These are phyloP conservation scores for Apis mellifera DNA, from an alignment of 1,140 invertebrate species.

Conservation along the genomic window DNA sequence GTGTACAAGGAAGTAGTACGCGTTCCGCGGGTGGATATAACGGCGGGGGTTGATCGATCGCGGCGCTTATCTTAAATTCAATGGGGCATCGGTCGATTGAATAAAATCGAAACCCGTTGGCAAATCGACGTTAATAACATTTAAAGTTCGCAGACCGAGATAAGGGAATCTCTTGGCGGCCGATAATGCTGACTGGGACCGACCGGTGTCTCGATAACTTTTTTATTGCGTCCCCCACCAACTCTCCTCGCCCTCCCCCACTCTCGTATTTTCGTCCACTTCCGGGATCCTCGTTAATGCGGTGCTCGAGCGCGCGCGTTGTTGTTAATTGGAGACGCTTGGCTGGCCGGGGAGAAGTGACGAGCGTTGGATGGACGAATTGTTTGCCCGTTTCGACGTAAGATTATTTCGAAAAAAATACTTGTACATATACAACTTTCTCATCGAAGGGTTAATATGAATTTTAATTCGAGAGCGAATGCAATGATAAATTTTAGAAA, in stretches of 20 bases:
- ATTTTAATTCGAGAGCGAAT: no score
- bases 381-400: neutral
- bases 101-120: conserved; percentile 35
- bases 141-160: conserved; percentile 37
- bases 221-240: neutral
- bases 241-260: no score
- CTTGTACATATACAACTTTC: no score
- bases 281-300: neutral
- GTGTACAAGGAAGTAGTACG: neutral
- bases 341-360: neutral
- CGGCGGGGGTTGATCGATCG: conserved; percentile 32
- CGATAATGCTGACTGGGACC: conserved; percentile 8
- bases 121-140: conserved; percentile 53
- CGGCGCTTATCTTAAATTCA: conserved; percentile 64
- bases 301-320: neutral
- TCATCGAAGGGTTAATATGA: no score
- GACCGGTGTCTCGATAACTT: conserved; percentile 6
- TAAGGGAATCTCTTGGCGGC: conserved; percentile 1
- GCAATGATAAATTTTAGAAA: no score
- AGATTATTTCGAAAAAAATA: no score
- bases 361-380: neutral
- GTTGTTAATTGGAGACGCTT: neutral
- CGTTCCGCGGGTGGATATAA: neutral
- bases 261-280: neutral
- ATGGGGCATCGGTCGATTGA: conserved; percentile 49